Evolutionary conservation across 2,113 vertebrate genomes (phyloP).

Genomic region (Puma concolor): DNA sequence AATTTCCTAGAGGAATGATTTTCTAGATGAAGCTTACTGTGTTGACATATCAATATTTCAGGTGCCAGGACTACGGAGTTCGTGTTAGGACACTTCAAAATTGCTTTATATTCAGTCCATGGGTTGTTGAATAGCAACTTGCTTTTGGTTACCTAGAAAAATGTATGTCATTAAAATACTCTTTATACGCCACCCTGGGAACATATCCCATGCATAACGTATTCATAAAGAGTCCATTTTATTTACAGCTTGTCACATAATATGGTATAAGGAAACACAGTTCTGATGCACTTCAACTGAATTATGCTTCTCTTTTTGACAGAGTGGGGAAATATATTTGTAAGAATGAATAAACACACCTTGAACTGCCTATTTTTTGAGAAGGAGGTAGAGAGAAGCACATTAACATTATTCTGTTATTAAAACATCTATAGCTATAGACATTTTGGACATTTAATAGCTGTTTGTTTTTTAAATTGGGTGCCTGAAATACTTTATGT

Average conservation of each 20-base stretch:
- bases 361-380: constrained; percentile 64
- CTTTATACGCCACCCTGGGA: constrained; percentile 60
- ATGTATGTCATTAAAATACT: constrained; percentile 64
- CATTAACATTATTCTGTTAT: constrained; percentile 64
- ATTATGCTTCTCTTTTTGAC: constrained; percentile 69
- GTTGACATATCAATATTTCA: constrained; percentile 48
- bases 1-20: constrained; percentile 56
- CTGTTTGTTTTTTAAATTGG: constrained; percentile 66
- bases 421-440: constrained; percentile 53
- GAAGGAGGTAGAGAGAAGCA: constrained; percentile 42
- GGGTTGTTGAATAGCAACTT: constrained; percentile 53
- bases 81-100: constrained; percentile 32
- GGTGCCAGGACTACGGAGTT: neutral
- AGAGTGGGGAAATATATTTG: constrained; percentile 61
- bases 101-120: constrained; percentile 42
- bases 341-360: constrained; percentile 66
- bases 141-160: constrained; percentile 66
- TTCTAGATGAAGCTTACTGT: neutral
- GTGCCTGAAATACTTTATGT: constrained; percentile 55
- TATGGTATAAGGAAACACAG: constrained; percentile 44
- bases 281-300: constrained; percentile 68
- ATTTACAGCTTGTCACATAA: constrained; percentile 72
- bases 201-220: constrained; percentile 55
- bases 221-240: constrained; percentile 72
- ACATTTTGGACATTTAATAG: constrained; percentile 68